Evolutionary conservation across 2,888 invertebrate species (phyloP), one percentile per base, ranked within the genome.

Genomic region (Achlya flavicornis): DNA sequence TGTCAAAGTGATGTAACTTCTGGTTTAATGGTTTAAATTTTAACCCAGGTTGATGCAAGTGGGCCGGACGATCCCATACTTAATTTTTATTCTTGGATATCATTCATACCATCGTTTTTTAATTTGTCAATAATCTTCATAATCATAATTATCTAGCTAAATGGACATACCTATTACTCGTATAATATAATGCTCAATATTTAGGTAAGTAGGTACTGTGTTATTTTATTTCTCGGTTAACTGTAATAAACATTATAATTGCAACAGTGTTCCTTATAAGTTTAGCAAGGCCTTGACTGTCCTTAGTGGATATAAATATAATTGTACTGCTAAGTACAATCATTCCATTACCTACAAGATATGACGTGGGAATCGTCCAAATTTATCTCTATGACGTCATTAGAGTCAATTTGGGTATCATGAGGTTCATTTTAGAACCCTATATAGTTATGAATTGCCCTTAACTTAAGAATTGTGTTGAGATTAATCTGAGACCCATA

Each of bases 361-460:
- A 76, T 89, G 91, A 89, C 90, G 88, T 85, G 77, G 80, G 85
- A 83, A 81, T 79, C 74, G 67, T 75, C 89, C 88, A 85, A 88
- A 90, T 86, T 76, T 81, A 89, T 86, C 82, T 82, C 64, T 76
- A 81, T 90, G 89, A 91, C 91, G 90, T 88, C 83, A 86, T 79
- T 73, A 63, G 64, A 68, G 72, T 80, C 72, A 73, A 71, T 83
- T 84, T 74, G 70, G 75, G 70, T 70, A 73, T 75, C 77, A 77
- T 75, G 73, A 79, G 69, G 68, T 75, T 73, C 77, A 78, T 80
- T 77, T 74, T 62, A 68, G 66, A 68, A 61, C 72, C 73, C 68
- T 67, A 67, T 74, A 69, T 64, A 67, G 66, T 38, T 61, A 61
- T 68, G 66, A 67, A 72, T 75, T 75, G 76, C 73, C 74, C 68